Evolutionary conservation across 2,113 vertebrate species (phyloP).

Genomic region (Pogonocichla stellata): DNA sequence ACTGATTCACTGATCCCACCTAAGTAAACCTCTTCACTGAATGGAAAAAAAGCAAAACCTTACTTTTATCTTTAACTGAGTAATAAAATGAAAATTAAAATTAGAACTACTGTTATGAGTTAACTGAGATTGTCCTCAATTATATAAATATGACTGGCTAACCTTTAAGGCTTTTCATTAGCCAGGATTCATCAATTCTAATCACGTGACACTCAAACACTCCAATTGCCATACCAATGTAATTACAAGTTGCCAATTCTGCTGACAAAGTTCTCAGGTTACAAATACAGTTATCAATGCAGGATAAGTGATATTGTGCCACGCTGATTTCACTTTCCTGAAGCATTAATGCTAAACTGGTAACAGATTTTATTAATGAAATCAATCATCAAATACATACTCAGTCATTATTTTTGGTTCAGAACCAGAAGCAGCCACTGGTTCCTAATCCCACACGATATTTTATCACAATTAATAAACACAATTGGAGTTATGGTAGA

Average conservation of each 20-base stretch:
- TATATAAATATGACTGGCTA: constrained; percentile 43
- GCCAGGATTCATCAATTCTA: constrained; percentile 49
- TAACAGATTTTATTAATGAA: constrained; percentile 26
- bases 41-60: neutral
- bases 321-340: neutral
- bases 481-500: neutral
- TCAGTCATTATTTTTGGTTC: constrained; percentile 23
- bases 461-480: constrained; percentile 43
- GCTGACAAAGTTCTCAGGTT: constrained; percentile 48
- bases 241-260: constrained; percentile 55
- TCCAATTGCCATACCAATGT: neutral
- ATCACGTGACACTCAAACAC: constrained; percentile 12
- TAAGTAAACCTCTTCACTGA: neutral
- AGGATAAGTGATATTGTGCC: neutral
- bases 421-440: neutral
- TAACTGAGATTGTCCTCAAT: constrained; percentile 59
- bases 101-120: neutral
- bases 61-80: neutral
- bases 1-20: neutral
- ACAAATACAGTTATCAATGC: constrained; percentile 25
- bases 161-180: constrained; percentile 64
- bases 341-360: neutral
- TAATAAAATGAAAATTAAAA: constrained; percentile 23
- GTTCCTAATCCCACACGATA: neutral
- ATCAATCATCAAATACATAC: constrained; percentile 15